Conservation (phyloP, 2,113 vertebrate genomes). For the Platichthys flesus region DNA sequence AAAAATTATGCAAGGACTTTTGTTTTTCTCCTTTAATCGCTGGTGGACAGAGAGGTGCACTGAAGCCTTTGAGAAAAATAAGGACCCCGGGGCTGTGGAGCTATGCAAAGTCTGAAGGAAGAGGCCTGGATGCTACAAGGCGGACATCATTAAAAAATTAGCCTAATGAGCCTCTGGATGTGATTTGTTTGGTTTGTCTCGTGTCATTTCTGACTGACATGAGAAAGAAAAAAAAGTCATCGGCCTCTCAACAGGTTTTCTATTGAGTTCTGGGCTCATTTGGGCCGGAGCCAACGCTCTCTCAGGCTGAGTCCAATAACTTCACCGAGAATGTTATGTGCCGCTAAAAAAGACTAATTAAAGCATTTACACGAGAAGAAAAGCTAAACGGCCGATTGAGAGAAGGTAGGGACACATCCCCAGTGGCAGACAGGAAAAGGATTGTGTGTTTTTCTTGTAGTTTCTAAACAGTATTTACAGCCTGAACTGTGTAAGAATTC, state of each 20-base stretch:
- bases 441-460: neutral
- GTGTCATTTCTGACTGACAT: constrained; percentile 30
- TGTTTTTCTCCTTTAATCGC: constrained; percentile 43
- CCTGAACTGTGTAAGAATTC: constrained; percentile 39
- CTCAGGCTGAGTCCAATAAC: constrained; percentile 58
- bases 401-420: constrained; percentile 25
- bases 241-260: constrained; percentile 34
- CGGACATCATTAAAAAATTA: constrained; percentile 64
- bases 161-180: constrained; percentile 61
- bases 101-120: constrained; percentile 48
- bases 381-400: neutral
- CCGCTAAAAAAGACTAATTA: constrained; percentile 49
- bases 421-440: neutral
- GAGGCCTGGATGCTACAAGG: constrained; percentile 49
- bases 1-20: constrained; percentile 12
- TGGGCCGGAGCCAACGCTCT: constrained; percentile 53
- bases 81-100: constrained; percentile 26
- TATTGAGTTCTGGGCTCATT: constrained; percentile 55
- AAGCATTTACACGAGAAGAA: constrained; percentile 29
- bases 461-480: neutral
- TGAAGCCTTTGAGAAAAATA: constrained; percentile 34
- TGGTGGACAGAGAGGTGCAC: constrained; percentile 22
- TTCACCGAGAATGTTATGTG: constrained; percentile 40
- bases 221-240: constrained; percentile 26
- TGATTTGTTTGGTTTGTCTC: constrained; percentile 55